Conservation (phyloP, 1,140 invertebrate genomes). For the Geopemphigus sp. region DNA sequence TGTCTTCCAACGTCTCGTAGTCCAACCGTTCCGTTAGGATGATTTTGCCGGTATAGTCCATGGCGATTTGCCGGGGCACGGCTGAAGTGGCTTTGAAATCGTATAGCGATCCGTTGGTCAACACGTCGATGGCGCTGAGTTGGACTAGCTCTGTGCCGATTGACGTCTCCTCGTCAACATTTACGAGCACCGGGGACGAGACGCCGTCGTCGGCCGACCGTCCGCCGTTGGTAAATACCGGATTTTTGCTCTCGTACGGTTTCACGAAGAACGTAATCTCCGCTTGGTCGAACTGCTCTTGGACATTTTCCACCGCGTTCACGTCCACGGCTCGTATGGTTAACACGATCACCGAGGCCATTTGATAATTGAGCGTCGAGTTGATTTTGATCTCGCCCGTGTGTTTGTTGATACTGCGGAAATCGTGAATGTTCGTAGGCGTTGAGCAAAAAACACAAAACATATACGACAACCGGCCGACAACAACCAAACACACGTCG, state of each 20-base stretch:
- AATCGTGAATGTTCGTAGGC: background rate
- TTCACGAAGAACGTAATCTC: constrained; percentile 79
- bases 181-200: constrained; percentile 64
- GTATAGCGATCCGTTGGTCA: constrained; percentile 55
- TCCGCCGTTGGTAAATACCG: constrained; percentile 69
- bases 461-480: too few species aligned
- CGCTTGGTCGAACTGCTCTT: constrained; percentile 64
- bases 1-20: constrained; percentile 67
- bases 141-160: constrained; percentile 74
- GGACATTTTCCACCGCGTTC: constrained; percentile 67
- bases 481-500: too few species aligned
- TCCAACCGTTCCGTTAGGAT: constrained; percentile 70
- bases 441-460: too few species aligned
- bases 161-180: constrained; percentile 73
- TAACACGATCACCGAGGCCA: constrained; percentile 74
- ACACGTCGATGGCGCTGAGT: constrained; percentile 71
- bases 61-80: constrained; percentile 51
- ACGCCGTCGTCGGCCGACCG: constrained; percentile 61
- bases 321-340: constrained; percentile 71
- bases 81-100: constrained; percentile 51
- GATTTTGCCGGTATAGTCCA: constrained; percentile 61
- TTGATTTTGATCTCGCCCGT: constrained; percentile 71
- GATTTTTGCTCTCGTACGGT: constrained; percentile 75
- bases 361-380: constrained; percentile 72
- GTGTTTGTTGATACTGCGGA: constrained; percentile 63